Percentiles rank a stretch among this genome's conserved stretches.
These are phyloP conservation scores for Lophotriccus pileatus DNA, from an alignment of 2,797 vertebrate species.

Conservation along the genomic window DNA sequence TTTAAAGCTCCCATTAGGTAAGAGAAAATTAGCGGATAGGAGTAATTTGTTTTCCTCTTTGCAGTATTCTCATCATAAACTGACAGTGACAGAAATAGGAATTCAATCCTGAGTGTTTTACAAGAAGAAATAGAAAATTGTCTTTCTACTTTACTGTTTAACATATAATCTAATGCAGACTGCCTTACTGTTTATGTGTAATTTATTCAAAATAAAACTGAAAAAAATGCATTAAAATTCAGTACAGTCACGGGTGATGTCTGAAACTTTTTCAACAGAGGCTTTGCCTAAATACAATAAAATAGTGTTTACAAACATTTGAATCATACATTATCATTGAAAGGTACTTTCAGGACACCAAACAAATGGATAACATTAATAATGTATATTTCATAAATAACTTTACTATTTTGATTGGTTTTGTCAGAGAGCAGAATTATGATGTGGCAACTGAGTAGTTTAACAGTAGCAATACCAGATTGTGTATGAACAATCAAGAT, in stretches of 20 bases:
- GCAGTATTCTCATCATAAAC: background rate
- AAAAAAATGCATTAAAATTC: background rate
- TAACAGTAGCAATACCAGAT: background rate
- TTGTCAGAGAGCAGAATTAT: background rate
- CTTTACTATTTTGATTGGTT: background rate
- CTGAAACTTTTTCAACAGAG: background rate
- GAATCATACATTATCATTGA: background rate
- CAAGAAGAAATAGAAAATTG: background rate
- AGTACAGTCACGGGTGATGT: background rate
- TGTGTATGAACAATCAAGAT: background rate
- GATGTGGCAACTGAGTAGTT: background rate
- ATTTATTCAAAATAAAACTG: background rate
- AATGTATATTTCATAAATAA: background rate
- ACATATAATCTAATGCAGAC: background rate
- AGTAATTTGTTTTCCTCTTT: conserved; percentile 13
- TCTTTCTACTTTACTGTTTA: background rate
- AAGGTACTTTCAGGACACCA: background rate
- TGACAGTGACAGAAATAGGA: background rate
- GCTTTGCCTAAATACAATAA: background rate
- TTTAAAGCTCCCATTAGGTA: conserved; percentile 93
- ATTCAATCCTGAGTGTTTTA: background rate
- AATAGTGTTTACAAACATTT: background rate
- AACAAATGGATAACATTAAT: background rate
- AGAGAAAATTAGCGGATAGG: conserved; percentile 45
- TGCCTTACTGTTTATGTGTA: background rate